Base-by-base conservation (phyloP, 2,888 invertebrate genomes). In the Spilarctia lutea region DNA sequence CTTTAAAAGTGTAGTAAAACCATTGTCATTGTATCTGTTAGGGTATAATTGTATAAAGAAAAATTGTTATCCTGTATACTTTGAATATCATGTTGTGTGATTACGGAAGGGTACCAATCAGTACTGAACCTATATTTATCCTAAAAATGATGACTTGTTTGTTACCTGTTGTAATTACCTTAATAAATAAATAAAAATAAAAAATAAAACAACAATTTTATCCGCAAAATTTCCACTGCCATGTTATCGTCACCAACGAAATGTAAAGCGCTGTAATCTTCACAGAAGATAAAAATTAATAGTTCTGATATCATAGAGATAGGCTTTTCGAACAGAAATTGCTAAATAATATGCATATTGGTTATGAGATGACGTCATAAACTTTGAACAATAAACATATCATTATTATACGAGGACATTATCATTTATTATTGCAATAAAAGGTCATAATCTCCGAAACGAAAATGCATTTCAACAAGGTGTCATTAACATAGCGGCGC, bases 221-320 rank as follows among this genome's bases (percentile, higher is more conserved):
- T 75, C 56, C 73, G 65, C 35, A 79, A 85, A 83, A 78, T 78
- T 82, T 84, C 81, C 85, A 80, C 72, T 52, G 71, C 66, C 67
- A 42, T 71, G 76, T 78, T 85, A 85, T 82, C 82, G 13, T 71
- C 68, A 16, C 66, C 68, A 70, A 56, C 70, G 69, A 79, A 85
- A 82, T 81, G 81, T 85, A 85, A 84, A 85, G 81, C 80, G 79
- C 69, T 71, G 66, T 85, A 85, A 85, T 85, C 85, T 85, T 79
- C 65, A 20, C 16, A 10, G 30, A 75, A 83, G 83, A 85, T 85
- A 84, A 85, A 80, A 82, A 77, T 63, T 85, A 85, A 84, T 84
- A 81, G 83, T 75, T 70, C 69, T 78, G 85, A 85, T 85, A 85
- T 69, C 76, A 27, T 16, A 67, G n/a, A 69, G 72, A 75, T 69